A percentile compares a stretch with the other conserved stretches of the same genome.
Evolutionary conservation across 2,888 invertebrate species (phyloP).

Genomic region (Oxystoma pomonae): DNA sequence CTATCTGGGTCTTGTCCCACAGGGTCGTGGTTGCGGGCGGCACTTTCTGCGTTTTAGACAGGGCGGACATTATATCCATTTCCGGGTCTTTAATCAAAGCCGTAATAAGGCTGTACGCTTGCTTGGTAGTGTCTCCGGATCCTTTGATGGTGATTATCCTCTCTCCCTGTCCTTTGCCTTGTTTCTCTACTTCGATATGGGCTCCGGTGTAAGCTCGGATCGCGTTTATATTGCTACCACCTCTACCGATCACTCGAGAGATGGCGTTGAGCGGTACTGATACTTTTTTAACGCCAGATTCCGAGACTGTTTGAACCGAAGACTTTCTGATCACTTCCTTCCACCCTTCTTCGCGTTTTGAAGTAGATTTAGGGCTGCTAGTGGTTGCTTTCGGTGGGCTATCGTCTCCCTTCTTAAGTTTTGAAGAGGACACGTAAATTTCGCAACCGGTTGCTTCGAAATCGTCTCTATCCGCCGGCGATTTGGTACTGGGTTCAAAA

Average conservation of each 20-base stretch:
- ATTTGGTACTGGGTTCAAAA: conserved; percentile 59
- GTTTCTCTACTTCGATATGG: conserved; percentile 97
- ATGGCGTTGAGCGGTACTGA: conserved; percentile 93
- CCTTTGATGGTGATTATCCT: conserved; percentile 95
- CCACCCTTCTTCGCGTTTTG: conserved; percentile 88
- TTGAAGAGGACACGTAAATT: conserved; percentile 51
- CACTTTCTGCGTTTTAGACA: conserved; percentile 57
- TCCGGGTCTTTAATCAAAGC: conserved; percentile 95
- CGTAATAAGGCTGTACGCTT: conserved; percentile 86
- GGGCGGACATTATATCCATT: conserved; percentile 78
- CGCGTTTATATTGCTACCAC: conserved; percentile 96
- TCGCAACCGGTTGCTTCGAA: conserved; percentile 68
- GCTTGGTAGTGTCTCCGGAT: conserved; percentile 85
- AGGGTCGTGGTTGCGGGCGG: conserved; percentile 52
- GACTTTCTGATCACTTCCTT: conserved; percentile 69
- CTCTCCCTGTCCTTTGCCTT: conserved; percentile 90
- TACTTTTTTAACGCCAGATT: conserved; percentile 79
- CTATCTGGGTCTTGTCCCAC: conserved; percentile 56
- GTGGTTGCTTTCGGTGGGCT: conserved; percentile 31
- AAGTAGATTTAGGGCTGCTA: conserved; percentile 65
- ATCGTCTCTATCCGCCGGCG: conserved; percentile 70
- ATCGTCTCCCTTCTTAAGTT: conserved; percentile 36
- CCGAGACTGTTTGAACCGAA: conserved; percentile 53
- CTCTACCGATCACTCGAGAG: conserved; percentile 94
- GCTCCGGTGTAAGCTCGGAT: conserved; percentile 96